Base-by-base conservation (phyloP, 2,113 vertebrate species). In the Columba livia region DNA sequence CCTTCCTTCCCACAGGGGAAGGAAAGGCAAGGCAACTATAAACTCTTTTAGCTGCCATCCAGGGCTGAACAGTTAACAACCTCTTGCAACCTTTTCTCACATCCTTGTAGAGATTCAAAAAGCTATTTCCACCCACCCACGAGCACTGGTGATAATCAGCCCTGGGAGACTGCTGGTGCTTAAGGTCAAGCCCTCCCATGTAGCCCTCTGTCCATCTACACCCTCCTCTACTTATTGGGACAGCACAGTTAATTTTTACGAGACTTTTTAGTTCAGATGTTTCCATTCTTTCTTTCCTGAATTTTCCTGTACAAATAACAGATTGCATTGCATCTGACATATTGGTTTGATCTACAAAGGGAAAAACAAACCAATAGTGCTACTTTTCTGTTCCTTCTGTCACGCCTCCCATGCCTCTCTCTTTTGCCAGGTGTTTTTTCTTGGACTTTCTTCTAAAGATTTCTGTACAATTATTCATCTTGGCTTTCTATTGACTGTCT, bases 321-420 rank as follows among this genome's bases (percentile, higher is more conserved):
- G 94, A 96, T 96, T 97, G 97, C 81, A 42, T 86, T 88, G 56
- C 93, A 90, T 95, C 91, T 96, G 92, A 94, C 66, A 18, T 69
- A 48, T 48, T 1, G 3, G 26, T 88, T 61, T 71, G 86, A 58
- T 80, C 42, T 91, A 81, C 67, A 94, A 75, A 88, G 57, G 53
- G 57, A 94, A 94, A 97, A 97, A 51, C 71, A 93, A 95, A 75
- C 57, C 44, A 90, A 73, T 80, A 88, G 58, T 65, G 64, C 60
- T 92, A 47, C 53, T 95, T 95, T 95, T 88, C 92, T 91, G n/a
- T 95, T 97, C 93, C 79, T 96, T 96, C 85, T 96, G 84, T 77
- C 62, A 83, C 54, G 18, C 61, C 67, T 86, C 40, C 73, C 70
- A 58, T 87, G 60, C 31, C 10, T 58, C 26, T 62, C 12, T 34